Evolutionary conservation across 2,888 invertebrate genomes (phyloP).

Genomic region (Pristionchus maxplancki): DNA sequence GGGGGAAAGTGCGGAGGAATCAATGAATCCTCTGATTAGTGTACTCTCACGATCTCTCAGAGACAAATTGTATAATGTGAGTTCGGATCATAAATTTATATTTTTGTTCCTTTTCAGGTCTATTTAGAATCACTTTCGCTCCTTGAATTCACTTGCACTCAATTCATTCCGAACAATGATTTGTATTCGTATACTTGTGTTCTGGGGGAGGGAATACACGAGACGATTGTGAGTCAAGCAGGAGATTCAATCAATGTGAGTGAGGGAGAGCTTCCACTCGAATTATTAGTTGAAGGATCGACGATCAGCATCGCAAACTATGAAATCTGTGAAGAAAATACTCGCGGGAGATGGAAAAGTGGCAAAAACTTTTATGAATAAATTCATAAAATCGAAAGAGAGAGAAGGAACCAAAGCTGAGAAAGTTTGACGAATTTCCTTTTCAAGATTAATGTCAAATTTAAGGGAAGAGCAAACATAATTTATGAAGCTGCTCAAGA

Average conservation of each 20-base stretch:
- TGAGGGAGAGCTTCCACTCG: neutral
- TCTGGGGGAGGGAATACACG: conserved; percentile 28
- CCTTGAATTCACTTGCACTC: conserved; percentile 9
- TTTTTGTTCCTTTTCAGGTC: neutral
- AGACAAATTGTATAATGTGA: conserved; percentile 49
- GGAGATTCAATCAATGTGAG: conserved; percentile 51
- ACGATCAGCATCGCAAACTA: neutral
- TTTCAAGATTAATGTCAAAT: neutral
- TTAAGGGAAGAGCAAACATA: conserved; percentile 47
- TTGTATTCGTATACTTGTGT: neutral
- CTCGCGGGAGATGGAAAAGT: conserved; percentile 15
- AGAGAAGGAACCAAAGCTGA: conserved; percentile 49
- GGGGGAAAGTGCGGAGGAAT: neutral
- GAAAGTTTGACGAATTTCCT: neutral
- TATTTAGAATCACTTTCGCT: conserved; percentile 37
- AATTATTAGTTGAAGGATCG: conserved; percentile 7
- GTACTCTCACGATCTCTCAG: neutral
- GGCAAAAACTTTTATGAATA: conserved; percentile 20
- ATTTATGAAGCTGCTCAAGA: conserved; percentile 35
- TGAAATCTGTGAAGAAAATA: conserved; percentile 31
- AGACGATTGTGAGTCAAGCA: conserved; percentile 25
- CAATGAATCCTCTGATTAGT: neutral
- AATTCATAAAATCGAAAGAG: conserved; percentile 45
- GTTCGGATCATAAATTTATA: neutral
- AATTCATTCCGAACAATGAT: conserved; percentile 40